These are phyloP conservation scores for Chironex yamaguchii DNA, from an alignment of 30 jellyfish, hydroid and myxozoan genomes.

Conservation along the genomic window DNA sequence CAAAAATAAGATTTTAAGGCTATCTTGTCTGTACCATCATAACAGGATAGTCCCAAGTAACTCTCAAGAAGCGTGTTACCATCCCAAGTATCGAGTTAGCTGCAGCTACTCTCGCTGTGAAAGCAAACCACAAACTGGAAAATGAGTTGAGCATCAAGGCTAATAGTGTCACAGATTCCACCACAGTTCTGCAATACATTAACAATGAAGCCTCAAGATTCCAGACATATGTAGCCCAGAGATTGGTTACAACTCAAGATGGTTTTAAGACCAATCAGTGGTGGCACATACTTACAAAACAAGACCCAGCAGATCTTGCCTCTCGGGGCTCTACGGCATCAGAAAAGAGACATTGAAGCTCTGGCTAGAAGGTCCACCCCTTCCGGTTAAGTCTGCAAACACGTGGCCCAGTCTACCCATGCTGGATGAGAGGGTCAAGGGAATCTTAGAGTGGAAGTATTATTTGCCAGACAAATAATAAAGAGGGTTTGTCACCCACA, in stretches of 20 bases:
- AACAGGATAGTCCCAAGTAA: constrained; percentile 50
- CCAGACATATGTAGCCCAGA: constrained; percentile 65
- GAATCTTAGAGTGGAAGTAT: no score
- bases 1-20: no score
- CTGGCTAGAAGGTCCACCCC: no score
- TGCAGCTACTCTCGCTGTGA: constrained; percentile 74
- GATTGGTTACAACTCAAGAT: constrained; percentile 22
- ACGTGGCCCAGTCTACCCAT: no score
- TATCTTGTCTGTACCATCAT: constrained; percentile 55
- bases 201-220: constrained; percentile 49
- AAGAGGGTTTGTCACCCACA: no score
- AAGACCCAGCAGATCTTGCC: constrained; percentile 37
- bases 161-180: constrained; percentile 38
- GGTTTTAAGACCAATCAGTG: constrained; percentile 42
- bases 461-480: no score
- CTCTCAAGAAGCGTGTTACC: constrained; percentile 66
- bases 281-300: constrained; percentile 27
- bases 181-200: constrained; percentile 65
- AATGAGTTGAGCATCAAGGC: constrained; percentile 51
- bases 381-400: no score
- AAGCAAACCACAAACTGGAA: constrained; percentile 34
- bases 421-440: no score
- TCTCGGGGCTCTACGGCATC: no score
- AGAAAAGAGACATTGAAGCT: no score
- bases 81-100: constrained; percentile 68